Evolutionary conservation across 2,797 vertebrate genomes (phyloP).

Genomic region (Pteropus rufus): DNA sequence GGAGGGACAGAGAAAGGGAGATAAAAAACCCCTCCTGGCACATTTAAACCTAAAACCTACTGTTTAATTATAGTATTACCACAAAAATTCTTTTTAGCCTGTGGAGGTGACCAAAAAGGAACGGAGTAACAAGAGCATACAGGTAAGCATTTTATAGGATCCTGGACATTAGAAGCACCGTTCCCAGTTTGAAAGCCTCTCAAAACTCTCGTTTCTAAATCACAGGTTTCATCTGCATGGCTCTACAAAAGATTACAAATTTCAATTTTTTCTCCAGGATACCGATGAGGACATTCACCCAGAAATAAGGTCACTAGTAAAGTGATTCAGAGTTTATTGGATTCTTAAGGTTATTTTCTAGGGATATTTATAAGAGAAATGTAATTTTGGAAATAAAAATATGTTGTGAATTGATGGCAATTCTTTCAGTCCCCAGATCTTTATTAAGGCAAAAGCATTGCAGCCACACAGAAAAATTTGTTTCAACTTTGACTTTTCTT

Average conservation of each 20-base stretch:
- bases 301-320: conserved; percentile 65
- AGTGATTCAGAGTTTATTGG: conserved; percentile 63
- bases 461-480: neutral
- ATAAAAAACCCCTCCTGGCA: neutral
- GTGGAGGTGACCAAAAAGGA: neutral
- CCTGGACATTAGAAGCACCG: neutral
- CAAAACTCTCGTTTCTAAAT: neutral
- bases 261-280: conserved; percentile 63
- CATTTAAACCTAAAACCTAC: conserved; percentile 54
- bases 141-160: neutral
- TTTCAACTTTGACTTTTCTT: conserved; percentile 13
- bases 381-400: conserved; percentile 69
- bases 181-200: conserved; percentile 46
- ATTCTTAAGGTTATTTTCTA: conserved; percentile 56
- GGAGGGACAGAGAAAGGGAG: neutral
- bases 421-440: conserved; percentile 38
- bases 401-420: conserved; percentile 46
- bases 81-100: neutral
- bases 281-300: conserved; percentile 12
- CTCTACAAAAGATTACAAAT: conserved; percentile 57
- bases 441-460: conserved; percentile 47
- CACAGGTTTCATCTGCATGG: conserved; percentile 45
- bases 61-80: conserved; percentile 37
- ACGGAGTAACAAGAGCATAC: neutral
- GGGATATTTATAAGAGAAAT: conserved; percentile 69